These are phyloP conservation scores for Tragopan temminckii DNA, from an alignment of 2,797 vertebrate genomes.

Conservation along the genomic window DNA sequence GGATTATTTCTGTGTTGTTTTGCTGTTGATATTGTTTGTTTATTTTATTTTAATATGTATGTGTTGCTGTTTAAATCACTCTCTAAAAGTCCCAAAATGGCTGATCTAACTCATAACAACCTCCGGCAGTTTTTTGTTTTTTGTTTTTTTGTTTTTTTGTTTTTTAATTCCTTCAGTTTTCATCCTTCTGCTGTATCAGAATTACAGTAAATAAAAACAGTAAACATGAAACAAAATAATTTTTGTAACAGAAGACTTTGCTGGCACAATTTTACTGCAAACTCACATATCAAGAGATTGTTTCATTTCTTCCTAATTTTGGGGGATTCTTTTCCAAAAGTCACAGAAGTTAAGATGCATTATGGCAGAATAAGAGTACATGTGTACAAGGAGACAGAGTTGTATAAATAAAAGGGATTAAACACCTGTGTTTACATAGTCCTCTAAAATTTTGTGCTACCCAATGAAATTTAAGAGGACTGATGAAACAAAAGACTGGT, in stretches of 20 bases:
- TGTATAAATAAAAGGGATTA: background rate
- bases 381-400: background rate
- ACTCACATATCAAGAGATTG: background rate
- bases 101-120: background rate
- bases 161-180: background rate
- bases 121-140: background rate
- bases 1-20: background rate
- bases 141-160: no score
- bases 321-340: background rate
- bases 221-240: background rate
- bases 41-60: no score
- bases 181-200: background rate
- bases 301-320: background rate
- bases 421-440: background rate
- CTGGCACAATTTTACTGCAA: background rate
- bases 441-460: background rate
- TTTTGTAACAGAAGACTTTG: background rate
- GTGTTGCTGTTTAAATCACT: background rate
- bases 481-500: background rate
- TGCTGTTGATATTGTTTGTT: background rate
- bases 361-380: background rate
- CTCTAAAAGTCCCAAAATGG: background rate
- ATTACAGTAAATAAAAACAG: background rate
- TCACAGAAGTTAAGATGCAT: background rate
- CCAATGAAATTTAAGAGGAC: background rate